Evolutionary conservation across 2,113 vertebrate genomes (phyloP).

Genomic region (Stictonetta naevosa): DNA sequence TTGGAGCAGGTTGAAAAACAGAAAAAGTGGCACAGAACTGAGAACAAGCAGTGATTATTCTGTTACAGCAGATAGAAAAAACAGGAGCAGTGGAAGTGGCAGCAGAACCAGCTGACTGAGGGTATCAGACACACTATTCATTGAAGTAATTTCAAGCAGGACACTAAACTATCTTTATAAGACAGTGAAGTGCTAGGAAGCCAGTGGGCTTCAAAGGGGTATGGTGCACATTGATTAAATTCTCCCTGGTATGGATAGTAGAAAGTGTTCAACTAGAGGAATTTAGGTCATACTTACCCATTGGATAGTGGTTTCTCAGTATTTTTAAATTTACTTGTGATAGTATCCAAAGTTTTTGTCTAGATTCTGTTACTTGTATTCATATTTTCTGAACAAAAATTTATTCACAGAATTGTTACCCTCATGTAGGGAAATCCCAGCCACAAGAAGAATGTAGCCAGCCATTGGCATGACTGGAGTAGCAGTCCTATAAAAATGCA

Average conservation of each 20-base stretch:
- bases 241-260: background rate
- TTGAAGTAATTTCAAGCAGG: conserved; percentile 14
- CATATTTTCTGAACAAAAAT: background rate
- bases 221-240: background rate
- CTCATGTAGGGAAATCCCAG: background rate
- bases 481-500: background rate
- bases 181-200: conserved; percentile 5
- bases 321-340: background rate
- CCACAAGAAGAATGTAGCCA: background rate
- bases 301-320: background rate
- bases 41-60: conserved; percentile 18
- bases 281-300: conserved; percentile 2
- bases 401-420: background rate
- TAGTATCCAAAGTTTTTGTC: background rate
- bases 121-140: background rate
- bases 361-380: background rate
- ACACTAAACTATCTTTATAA: background rate
- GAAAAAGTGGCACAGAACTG: background rate
- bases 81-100: background rate
- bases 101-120: background rate
- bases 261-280: background rate
- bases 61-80: background rate
- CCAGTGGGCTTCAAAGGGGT: background rate
- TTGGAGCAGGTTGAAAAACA: background rate
- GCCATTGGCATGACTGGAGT: background rate